Evolutionary conservation across 2,888 invertebrate species (phyloP).

Genomic region (Plagiodera versicolora): DNA sequence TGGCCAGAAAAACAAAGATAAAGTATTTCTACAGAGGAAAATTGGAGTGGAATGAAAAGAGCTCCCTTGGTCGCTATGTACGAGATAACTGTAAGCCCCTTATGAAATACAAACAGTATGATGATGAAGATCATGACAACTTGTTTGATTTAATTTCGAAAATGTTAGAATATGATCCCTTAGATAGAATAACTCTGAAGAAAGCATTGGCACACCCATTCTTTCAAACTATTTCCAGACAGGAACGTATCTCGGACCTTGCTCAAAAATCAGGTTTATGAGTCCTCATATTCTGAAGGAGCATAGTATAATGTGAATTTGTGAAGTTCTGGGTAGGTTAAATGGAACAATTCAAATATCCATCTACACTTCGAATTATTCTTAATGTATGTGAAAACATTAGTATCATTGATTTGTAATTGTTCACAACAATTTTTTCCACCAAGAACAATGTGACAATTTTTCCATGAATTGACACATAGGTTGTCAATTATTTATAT

Average conservation of each 20-base stretch:
- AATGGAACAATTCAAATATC: neutral
- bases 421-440: no score
- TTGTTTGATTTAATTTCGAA: conserved; percentile 92
- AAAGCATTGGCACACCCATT: conserved; percentile 92
- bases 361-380: no score
- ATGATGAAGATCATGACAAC: conserved; percentile 87
- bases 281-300: no score
- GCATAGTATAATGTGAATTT: neutral
- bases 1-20: conserved; percentile 89
- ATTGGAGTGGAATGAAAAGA: conserved; percentile 97
- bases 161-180: conserved; percentile 97
- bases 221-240: conserved; percentile 78
- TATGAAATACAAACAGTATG: conserved; percentile 82
- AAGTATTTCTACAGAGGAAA: conserved; percentile 98
- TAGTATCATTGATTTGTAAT: no score
- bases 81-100: conserved; percentile 97
- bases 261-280: neutral
- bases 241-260: neutral
- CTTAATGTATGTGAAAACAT: no score
- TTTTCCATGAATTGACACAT: no score
- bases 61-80: conserved; percentile 95
- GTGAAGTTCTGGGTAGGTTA: no score
- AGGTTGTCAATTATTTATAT: no score
- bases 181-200: conserved; percentile 81
- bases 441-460: no score